A percentile compares a stretch with the other conserved stretches of the same genome.
phyloP scores from a whole-genome alignment of 2,113 vertebrate genomes.

The Tupaia chinensis region DNA sequence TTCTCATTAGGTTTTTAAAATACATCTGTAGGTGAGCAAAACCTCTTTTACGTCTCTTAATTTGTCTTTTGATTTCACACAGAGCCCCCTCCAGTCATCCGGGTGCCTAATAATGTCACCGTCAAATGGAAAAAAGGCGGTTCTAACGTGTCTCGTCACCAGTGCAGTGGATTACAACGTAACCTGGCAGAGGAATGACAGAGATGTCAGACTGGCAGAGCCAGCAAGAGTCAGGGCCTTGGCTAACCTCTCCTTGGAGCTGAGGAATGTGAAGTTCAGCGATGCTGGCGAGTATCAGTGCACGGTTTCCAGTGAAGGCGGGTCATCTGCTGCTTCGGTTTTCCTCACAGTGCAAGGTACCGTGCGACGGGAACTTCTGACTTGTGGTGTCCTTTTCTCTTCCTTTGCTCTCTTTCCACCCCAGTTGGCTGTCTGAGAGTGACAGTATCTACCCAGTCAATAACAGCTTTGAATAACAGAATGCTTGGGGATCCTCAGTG shows the following conservation, averaged over 20 bases:
- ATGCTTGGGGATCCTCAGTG: not conserved
- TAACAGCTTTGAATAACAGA: not conserved
- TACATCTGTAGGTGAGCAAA: not conserved
- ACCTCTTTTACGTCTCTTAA: not conserved
- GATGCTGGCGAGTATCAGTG: conserved; percentile 93
- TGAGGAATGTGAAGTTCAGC: conserved; percentile 84
- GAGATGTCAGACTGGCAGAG: conserved; percentile 86
- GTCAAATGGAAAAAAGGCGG: conserved; percentile 86
- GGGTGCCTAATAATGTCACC: conserved; percentile 89
- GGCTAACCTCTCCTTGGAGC: conserved; percentile 92
- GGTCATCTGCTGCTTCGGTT: conserved; percentile 85
- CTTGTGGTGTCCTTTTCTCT: not conserved
- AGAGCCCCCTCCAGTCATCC: conserved; percentile 95
- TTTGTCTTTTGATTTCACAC: conserved; percentile 50
- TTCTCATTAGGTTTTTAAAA: not conserved
- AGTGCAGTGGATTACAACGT: conserved; percentile 94
- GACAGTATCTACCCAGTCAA: not conserved
- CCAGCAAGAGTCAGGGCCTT: conserved; percentile 83
- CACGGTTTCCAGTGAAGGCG: conserved; percentile 91
- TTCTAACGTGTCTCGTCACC: conserved; percentile 91
- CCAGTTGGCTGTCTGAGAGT: not conserved
- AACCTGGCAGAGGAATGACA: conserved; percentile 91
- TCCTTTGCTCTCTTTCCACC: not conserved
- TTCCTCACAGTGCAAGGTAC: conserved; percentile 96
- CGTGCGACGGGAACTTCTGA: not conserved